Conservation (phyloP, 2,888 invertebrate species). For the Ganaspis brasiliensis region DNA sequence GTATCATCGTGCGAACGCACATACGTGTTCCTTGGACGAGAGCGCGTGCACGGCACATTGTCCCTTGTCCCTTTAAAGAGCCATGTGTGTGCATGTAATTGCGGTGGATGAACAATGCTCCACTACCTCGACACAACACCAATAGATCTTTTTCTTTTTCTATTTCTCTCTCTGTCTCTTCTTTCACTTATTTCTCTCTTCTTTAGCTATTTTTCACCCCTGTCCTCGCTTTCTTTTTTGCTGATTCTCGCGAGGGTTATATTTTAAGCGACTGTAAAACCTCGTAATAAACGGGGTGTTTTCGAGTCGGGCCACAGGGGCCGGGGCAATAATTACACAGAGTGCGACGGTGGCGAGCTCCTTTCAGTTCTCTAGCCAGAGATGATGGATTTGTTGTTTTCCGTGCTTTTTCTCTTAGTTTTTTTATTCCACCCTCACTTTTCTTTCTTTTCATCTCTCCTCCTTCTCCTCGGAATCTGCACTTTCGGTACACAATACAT, state of each 20-base stretch:
- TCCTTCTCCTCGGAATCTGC: conserved; percentile 46
- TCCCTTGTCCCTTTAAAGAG: not conserved
- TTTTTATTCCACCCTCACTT: conserved; percentile 43
- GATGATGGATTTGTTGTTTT: conserved; percentile 74
- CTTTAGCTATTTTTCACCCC: conserved; percentile 41
- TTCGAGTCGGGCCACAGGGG: conserved; percentile 71
- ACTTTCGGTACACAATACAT: conserved; percentile 38
- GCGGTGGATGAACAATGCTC: conserved; percentile 63
- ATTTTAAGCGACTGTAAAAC: conserved; percentile 72
- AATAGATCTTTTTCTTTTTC: conserved; percentile 35
- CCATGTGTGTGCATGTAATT: conserved; percentile 39
- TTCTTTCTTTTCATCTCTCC: conserved; percentile 45
- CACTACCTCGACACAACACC: conserved; percentile 52
- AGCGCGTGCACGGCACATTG: conserved; percentile 37
- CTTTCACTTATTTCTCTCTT: conserved; percentile 42
- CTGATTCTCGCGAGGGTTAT: conserved; percentile 62
- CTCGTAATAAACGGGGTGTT: conserved; percentile 71
- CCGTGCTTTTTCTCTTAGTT: conserved; percentile 60
- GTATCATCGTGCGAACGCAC: conserved; percentile 64
- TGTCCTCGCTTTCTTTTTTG: conserved; percentile 44
- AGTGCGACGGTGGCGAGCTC: conserved; percentile 72
- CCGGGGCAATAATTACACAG: conserved; percentile 74
- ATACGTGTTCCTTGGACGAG: conserved; percentile 14
- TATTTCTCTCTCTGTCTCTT: conserved; percentile 38
- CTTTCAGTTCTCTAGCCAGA: conserved; percentile 68